These are phyloP conservation scores for Eulemur macaco DNA, from an alignment of 2,113 vertebrate species.

Conservation along the genomic window DNA sequence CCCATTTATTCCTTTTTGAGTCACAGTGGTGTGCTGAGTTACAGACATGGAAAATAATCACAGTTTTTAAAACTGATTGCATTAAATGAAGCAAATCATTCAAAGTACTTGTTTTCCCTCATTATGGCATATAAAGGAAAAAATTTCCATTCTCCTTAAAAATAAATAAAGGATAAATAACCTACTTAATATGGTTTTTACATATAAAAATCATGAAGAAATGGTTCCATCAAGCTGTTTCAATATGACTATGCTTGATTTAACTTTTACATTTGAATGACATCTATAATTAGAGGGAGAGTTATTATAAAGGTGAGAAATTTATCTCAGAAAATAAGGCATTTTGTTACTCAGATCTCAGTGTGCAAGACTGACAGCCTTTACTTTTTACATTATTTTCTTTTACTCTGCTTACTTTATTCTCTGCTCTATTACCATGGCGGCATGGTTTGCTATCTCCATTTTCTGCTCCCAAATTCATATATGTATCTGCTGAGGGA, in stretches of 20 bases:
- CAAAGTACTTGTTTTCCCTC: not conserved
- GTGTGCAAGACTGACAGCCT: no score
- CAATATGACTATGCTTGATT: not conserved
- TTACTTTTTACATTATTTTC: not conserved
- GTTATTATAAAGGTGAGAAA: not conserved
- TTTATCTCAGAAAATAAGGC: not conserved
- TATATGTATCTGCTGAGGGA: not conserved
- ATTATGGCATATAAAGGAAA: not conserved
- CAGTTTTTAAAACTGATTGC: not conserved
- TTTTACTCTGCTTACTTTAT: not conserved
- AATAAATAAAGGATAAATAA: not conserved
- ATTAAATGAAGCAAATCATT: not conserved
- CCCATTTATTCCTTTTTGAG: slow-evolving; percentile 52
- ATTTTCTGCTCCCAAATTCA: not conserved
- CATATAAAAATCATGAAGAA: not conserved
- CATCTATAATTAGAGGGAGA: not conserved
- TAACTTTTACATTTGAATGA: not conserved
- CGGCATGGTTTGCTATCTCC: not conserved
- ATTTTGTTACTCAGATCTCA: not conserved
- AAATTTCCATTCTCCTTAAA: not conserved
- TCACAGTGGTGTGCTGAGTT: slow-evolving; percentile 57
- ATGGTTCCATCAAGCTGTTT: not conserved
- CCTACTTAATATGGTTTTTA: not conserved
- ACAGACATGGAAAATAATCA: slow-evolving; percentile 42
- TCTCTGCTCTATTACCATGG: not conserved